Evolutionary conservation across 2,113 vertebrate species (phyloP).

Genomic region (Trichechus manatus): DNA sequence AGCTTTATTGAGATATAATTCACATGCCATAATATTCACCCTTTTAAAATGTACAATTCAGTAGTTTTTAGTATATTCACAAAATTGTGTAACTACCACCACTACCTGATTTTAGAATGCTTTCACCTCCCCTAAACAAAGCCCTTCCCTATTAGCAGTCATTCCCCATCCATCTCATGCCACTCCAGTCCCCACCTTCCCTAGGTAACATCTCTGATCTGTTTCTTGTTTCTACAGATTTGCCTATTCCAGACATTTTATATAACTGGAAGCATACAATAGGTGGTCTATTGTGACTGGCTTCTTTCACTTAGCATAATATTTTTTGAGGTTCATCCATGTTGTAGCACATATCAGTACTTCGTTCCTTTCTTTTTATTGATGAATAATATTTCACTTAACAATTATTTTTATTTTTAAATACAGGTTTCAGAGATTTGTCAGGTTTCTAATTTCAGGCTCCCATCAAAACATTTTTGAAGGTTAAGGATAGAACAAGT

Average conservation of each 20-base stretch:
- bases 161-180: neutral
- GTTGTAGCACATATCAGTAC: neutral
- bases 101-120: neutral
- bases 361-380: neutral
- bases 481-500: neutral
- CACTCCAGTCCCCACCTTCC: too few species aligned
- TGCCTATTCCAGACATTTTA: neutral
- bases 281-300: neutral
- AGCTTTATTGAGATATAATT: neutral
- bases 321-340: neutral
- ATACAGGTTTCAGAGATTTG: neutral
- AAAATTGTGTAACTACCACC: neutral
- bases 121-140: neutral
- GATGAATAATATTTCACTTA: neutral
- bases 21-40: neutral
- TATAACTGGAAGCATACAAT: neutral
- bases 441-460: neutral
- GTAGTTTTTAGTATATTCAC: neutral
- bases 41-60: neutral
- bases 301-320: neutral
- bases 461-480: neutral
- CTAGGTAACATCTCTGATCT: neutral
- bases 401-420: conserved; percentile 28
- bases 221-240: neutral
- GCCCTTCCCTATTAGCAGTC: neutral